Base-by-base conservation (phyloP, 2,888 invertebrate species). In the Caenorhabditis parvicauda region DNA sequence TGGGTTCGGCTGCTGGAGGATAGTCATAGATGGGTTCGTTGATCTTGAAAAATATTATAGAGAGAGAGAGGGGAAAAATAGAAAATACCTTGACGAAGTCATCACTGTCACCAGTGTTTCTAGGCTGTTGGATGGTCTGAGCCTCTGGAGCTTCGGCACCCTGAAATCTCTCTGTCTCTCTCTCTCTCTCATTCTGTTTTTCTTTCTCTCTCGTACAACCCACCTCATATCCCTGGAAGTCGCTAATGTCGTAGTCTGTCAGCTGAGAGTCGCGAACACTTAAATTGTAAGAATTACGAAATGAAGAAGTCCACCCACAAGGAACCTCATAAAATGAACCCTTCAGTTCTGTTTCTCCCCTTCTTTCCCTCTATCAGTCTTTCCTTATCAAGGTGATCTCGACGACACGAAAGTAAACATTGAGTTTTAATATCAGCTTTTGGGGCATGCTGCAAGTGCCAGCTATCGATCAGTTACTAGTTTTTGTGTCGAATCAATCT, bases 171-270 rank as follows among this genome's bases (percentile, higher is more conserved):
- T n/a, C n/a, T n/a, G n/a, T n/a, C n/a, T n/a, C n/a, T n/a, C n/a
- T 32, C n/a, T 12, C 35, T 32, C 9, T 9, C 35, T n/a, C n/a
- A 32, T 12, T 12, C 9, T n/a, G 9, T n/a, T 32, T 32, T 12
- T 32, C 9, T 32, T 32, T 32, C 9, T n/a, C 35, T 32, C 9
- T 17, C 25, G 29, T 9, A 29, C 25, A 28, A 1, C 47, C 7
- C n/a, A 60, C 61, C n/a, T 61, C 61, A 35, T 59, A 53, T 2
- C 50, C 50, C 41, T 64, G 51, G 44, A 69, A 61, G 37, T 69
- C 69, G 45, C 62, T 62, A 52, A 69, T 66, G 46, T 69, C 69
- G 48, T 69, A 69, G 56, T 69, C 69, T 47, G 69, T 69, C 21
- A 69, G 54, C 29, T 69, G 65, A 2, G 66, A 66, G 25, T 66